These are phyloP conservation scores for Dynastes hyllus DNA, from an alignment of 2,888 invertebrate species.

Conservation along the genomic window DNA sequence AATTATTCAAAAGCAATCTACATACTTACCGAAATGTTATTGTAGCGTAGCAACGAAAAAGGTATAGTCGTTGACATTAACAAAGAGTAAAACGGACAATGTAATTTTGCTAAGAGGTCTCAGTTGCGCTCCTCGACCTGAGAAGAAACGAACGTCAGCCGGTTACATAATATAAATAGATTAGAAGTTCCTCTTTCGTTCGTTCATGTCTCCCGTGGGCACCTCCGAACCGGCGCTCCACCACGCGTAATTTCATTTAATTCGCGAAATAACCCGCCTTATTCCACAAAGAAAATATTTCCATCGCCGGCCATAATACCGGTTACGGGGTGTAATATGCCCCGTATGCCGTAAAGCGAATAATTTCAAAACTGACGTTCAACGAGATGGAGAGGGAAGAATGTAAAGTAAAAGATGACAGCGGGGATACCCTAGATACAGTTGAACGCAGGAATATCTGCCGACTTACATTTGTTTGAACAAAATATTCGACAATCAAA, in stretches of 20 bases:
- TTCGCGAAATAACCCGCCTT: constrained; percentile 49
- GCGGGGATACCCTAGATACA: neutral
- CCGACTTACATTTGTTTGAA: too few relatives aligned
- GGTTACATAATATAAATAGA: constrained; percentile 51
- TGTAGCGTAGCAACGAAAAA: neutral
- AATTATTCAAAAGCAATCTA: neutral
- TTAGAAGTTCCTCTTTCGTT: constrained; percentile 48
- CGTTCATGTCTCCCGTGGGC: constrained; percentile 46
- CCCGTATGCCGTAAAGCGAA: constrained; percentile 44
- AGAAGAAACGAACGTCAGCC: constrained; percentile 39
- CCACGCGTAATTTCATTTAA: constrained; percentile 51
- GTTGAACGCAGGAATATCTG: neutral
- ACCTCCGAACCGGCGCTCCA: constrained; percentile 33
- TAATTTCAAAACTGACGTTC: constrained; percentile 47
- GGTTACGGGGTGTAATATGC: constrained; percentile 46
- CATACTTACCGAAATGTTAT: neutral
- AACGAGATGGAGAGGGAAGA: constrained; percentile 12
- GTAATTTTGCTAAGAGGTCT: constrained; percentile 48
- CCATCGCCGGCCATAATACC: constrained; percentile 46
- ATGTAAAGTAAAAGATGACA: constrained; percentile 23
- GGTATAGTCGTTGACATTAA: constrained; percentile 21
- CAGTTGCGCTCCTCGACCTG: constrained; percentile 37
- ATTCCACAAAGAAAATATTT: constrained; percentile 50
- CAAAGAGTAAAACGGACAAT: constrained; percentile 30
- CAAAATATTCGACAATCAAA: too few relatives aligned